phyloP scores from a whole-genome alignment of 2,797 vertebrate genomes.

The Pseudomugil gertrudae region DNA sequence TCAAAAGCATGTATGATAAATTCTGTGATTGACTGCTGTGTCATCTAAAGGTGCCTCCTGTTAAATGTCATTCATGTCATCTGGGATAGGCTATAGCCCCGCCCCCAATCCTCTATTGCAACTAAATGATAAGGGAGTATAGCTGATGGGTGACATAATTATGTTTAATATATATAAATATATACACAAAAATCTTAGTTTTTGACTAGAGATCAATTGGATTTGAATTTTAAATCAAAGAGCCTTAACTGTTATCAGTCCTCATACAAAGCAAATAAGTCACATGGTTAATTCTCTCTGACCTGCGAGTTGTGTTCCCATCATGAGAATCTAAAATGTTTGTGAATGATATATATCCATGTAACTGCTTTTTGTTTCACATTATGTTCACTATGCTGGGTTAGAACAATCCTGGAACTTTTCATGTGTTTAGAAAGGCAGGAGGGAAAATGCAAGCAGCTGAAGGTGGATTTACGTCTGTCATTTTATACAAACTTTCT shows the following conservation, averaged over 20 bases:
- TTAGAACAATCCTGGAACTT: constrained; percentile 22
- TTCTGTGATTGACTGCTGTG: background rate
- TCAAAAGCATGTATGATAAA: constrained; percentile 14
- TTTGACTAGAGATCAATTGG: constrained; percentile 15
- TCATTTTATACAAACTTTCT: constrained; percentile 53
- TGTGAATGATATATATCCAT: constrained; percentile 49
- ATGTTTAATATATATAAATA: constrained; percentile 22
- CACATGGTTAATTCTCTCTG: constrained; percentile 28
- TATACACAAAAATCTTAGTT: constrained; percentile 23
- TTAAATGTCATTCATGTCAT: background rate
- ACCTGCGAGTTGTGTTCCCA: constrained; percentile 35
- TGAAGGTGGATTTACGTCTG: constrained; percentile 47
- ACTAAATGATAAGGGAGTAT: background rate
- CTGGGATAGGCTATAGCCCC: background rate
- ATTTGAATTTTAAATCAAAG: background rate
- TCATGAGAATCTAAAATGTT: constrained; percentile 17
- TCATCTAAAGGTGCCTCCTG: background rate
- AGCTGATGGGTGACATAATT: background rate
- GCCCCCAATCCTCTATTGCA: background rate
- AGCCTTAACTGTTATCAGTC: constrained; percentile 1
- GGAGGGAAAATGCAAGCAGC: constrained; percentile 12
- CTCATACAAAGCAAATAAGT: constrained; percentile 30
- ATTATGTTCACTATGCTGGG: constrained; percentile 36
- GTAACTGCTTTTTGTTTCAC: constrained; percentile 53
- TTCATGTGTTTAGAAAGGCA: constrained; percentile 36